Evolutionary conservation across 2,797 vertebrate genomes (phyloP).

Genomic region (Siniperca obscura): DNA sequence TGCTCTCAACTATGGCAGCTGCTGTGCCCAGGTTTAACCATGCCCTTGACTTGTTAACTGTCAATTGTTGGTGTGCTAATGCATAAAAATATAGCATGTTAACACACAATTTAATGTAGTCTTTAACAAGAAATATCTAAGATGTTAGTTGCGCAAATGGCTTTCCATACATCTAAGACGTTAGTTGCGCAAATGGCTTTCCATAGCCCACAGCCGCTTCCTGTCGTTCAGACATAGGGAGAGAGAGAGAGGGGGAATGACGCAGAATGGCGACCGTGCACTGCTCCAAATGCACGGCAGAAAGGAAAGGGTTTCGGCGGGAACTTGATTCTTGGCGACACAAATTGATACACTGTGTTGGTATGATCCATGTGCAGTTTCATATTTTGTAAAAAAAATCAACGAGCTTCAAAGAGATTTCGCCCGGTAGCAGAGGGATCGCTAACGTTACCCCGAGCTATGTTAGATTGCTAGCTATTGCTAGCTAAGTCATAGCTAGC

Average conservation of each 20-base stretch:
- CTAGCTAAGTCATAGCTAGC: conserved; percentile 57
- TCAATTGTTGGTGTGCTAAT: too few relatives aligned
- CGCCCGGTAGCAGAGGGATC: conserved; percentile 6
- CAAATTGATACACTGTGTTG: conserved; percentile 96
- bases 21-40: too few relatives aligned
- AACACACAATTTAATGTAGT: too few relatives aligned
- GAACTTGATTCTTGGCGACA: conserved; percentile 98
- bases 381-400: conserved; percentile 31
- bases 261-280: conserved; percentile 97
- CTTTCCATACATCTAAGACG: too few relatives aligned
- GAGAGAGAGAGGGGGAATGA: conserved; percentile 75
- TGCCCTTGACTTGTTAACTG: too few relatives aligned
- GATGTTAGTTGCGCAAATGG: too few relatives aligned
- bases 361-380: conserved; percentile 83
- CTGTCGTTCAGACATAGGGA: conserved; percentile 33
- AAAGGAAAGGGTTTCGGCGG: conserved; percentile 96
- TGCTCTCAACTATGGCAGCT: too few relatives aligned
- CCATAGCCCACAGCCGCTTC: conserved; percentile 21
- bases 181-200: too few relatives aligned
- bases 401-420: background rate
- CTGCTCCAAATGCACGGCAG: conserved; percentile 96
- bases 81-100: too few relatives aligned
- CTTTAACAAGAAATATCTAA: too few relatives aligned
- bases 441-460: conserved; percentile 24
- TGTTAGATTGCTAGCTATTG: conserved; percentile 49